Evolutionary conservation across 2,888 invertebrate genomes (phyloP).

Genomic region (Alitta virens): DNA sequence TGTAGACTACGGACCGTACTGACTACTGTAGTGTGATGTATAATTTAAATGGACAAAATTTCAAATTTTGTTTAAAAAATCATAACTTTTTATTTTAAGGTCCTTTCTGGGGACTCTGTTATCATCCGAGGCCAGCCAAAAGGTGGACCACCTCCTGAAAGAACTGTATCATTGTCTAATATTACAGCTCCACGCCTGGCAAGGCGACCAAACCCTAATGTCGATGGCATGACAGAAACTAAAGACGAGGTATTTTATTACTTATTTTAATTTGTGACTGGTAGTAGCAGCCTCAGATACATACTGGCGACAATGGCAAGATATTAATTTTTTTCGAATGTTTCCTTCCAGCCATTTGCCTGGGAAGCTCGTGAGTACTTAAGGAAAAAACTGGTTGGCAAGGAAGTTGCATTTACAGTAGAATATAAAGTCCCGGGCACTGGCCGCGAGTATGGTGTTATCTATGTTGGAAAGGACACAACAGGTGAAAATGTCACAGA

Average conservation of each 20-base stretch:
- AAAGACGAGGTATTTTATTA: constrained; percentile 55
- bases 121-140: constrained; percentile 82
- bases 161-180: constrained; percentile 84
- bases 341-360: constrained; percentile 78
- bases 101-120: constrained; percentile 93
- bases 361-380: constrained; percentile 98
- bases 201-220: constrained; percentile 66
- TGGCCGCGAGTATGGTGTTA: constrained; percentile 81
- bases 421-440: constrained; percentile 74
- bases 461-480: constrained; percentile 81
- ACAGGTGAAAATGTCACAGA: constrained; percentile 87
- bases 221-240: constrained; percentile 44
- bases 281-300: too few relatives aligned
- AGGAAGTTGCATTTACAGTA: constrained; percentile 79
- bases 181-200: constrained; percentile 90
- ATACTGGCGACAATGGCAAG: too few relatives aligned
- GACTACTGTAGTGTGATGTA: too few relatives aligned
- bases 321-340: too few relatives aligned
- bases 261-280: too few relatives aligned
- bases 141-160: constrained; percentile 81
- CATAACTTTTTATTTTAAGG: constrained; percentile 69
- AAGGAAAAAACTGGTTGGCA: constrained; percentile 90
- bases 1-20: too few relatives aligned
- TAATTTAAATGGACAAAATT: too few relatives aligned
- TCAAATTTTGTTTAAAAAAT: background rate